These are phyloP conservation scores for Orbicella faveolata DNA, from an alignment of 64 coral and sea anemone species.

Conservation along the genomic window DNA sequence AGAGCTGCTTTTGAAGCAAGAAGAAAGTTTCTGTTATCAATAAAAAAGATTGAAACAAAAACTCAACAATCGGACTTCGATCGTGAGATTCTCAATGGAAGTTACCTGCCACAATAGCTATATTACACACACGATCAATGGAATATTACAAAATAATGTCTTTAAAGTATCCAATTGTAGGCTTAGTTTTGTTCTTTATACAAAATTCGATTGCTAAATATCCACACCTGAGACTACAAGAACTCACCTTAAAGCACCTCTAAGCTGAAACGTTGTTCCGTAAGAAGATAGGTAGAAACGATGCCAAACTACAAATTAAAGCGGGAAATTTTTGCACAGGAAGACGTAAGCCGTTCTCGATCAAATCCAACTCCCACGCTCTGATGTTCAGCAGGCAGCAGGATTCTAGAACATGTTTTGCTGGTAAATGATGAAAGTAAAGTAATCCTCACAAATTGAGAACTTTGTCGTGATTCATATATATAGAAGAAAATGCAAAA, in stretches of 20 bases:
- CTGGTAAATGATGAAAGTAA: neutral
- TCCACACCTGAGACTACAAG: neutral
- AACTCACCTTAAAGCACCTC: conserved; percentile 16
- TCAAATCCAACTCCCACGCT: neutral
- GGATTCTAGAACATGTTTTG: neutral
- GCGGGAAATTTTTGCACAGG: conserved; percentile 11
- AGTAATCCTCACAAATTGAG: neutral
- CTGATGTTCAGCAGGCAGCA: neutral
- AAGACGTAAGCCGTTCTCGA: neutral
- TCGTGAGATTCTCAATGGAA: too few species aligned
- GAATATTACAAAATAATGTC: too few species aligned
- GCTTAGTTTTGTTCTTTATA: neutral
- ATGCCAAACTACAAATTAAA: neutral
- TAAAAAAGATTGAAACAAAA: too few species aligned
- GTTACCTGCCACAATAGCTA: too few species aligned
- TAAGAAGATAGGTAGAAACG: too few species aligned
- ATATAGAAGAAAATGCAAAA: neutral
- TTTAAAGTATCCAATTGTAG: too few species aligned
- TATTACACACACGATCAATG: too few species aligned
- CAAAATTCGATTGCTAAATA: neutral
- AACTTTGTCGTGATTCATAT: neutral
- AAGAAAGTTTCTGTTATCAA: too few species aligned
- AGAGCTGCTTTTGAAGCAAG: too few species aligned
- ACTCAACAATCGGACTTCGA: too few species aligned
- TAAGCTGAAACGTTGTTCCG: conserved; percentile 1